phyloP scores from a whole-genome alignment of 2,113 vertebrate species.

The Vanacampus margaritifer region DNA sequence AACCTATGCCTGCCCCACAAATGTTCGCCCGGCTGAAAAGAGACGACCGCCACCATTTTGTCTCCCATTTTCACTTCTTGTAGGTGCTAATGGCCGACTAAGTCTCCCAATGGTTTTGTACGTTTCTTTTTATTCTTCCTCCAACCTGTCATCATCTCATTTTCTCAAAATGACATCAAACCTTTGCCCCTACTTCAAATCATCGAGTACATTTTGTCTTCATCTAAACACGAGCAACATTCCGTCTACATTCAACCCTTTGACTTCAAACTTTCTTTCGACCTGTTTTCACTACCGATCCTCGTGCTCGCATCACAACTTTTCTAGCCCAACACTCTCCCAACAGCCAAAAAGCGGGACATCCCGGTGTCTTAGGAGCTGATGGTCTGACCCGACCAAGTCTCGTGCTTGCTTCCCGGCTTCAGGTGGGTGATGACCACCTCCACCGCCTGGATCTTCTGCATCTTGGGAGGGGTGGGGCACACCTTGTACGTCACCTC shows the following conservation, averaged over 20 bases:
- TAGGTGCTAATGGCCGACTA: background rate
- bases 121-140: constrained; percentile 2
- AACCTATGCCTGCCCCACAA: no score
- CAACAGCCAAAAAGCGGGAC: background rate
- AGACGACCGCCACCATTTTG: constrained; percentile 12
- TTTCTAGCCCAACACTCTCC: background rate
- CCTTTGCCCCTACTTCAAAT: no score
- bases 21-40: background rate
- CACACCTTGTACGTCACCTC: constrained; percentile 98
- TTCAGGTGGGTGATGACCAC: constrained; percentile 94
- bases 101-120: background rate
- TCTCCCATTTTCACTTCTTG: background rate
- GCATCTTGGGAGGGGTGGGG: constrained; percentile 94
- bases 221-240: no score
- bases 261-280: background rate
- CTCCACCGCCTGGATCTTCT: constrained; percentile 97
- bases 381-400: constrained; percentile 95
- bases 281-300: background rate
- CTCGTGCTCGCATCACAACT: background rate
- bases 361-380: constrained; percentile 78
- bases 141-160: background rate
- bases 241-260: constrained; percentile 25
- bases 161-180: no score
- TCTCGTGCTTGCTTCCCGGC: constrained; percentile 93
- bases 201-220: no score